These are phyloP conservation scores for Gryllus longicercus DNA, from an alignment of 2,888 invertebrate species.

Conservation along the genomic window DNA sequence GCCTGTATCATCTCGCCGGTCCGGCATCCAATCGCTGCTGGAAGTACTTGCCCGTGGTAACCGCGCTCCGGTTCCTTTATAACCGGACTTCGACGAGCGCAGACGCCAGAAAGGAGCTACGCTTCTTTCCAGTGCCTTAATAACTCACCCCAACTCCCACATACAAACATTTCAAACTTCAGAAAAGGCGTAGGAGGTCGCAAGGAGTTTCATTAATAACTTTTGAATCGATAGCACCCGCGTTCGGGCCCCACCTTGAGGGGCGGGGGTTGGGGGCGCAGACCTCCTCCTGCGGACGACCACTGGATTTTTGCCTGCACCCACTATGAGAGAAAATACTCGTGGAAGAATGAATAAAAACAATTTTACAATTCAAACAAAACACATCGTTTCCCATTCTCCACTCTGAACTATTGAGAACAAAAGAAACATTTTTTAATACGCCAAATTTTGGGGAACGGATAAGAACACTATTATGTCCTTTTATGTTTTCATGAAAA, in stretches of 20 bases:
- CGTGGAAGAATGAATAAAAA: too few relatives aligned
- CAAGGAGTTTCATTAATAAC: slow-evolving; percentile 11
- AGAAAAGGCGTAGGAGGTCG: neutral
- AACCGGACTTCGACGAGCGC: neutral
- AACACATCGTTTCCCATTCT: neutral
- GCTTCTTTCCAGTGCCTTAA: neutral
- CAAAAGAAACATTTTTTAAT: neutral
- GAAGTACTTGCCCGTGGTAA: too few relatives aligned
- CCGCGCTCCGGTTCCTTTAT: neutral
- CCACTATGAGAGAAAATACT: too few relatives aligned
- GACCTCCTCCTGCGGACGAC: too few relatives aligned
- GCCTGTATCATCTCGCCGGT: neutral
- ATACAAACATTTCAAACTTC: slow-evolving; percentile 10
- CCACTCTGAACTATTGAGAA: neutral
- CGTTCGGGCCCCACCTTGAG: too few relatives aligned
- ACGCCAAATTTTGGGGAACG: neutral
- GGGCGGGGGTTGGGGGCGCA: too few relatives aligned
- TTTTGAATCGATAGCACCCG: neutral
- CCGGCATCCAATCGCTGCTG: neutral
- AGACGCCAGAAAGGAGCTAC: neutral
- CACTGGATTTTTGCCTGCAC: too few relatives aligned
- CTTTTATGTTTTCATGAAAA: too few relatives aligned
- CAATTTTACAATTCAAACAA: too few relatives aligned
- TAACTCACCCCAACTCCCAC: neutral
- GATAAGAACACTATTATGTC: neutral